Evolutionary conservation across 2,797 vertebrate genomes (phyloP).

Genomic region (Dicrostonyx torquatus): DNA sequence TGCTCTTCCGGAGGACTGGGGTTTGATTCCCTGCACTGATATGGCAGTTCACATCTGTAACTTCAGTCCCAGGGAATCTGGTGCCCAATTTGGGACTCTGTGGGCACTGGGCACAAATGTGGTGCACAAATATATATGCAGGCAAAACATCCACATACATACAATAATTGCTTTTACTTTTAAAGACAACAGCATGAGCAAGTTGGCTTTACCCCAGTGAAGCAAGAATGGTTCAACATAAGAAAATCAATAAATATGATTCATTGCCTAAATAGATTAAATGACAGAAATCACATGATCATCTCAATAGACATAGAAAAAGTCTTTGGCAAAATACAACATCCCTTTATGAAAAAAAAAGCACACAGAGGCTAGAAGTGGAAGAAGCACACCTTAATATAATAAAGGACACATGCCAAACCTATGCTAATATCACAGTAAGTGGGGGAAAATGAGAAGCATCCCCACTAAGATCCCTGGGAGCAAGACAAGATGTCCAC

Average conservation of each 20-base stretch:
- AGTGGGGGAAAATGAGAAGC: background rate
- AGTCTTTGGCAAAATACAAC: background rate
- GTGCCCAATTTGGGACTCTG: background rate
- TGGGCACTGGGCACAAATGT: background rate
- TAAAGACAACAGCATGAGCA: background rate
- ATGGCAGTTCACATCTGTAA: background rate
- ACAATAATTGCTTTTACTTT: background rate
- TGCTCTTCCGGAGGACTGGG: background rate
- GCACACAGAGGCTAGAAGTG: background rate
- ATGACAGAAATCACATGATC: background rate
- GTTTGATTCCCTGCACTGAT: background rate
- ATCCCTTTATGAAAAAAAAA: background rate
- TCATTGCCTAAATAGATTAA: background rate
- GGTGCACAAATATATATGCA: background rate
- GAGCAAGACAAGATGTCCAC: background rate
- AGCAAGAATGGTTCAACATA: background rate
- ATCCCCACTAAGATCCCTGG: background rate
- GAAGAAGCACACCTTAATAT: background rate
- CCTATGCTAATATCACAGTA: background rate
- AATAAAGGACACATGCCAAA: background rate
- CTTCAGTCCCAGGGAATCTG: background rate
- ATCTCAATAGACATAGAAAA: background rate
- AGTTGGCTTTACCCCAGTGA: background rate
- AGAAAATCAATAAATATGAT: background rate
- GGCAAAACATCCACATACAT: background rate